Percentiles rank a stretch among this genome's conserved stretches.
Conservation (phyloP, 1,140 invertebrate genomes). For the Heliconius eleuchia region DNA sequence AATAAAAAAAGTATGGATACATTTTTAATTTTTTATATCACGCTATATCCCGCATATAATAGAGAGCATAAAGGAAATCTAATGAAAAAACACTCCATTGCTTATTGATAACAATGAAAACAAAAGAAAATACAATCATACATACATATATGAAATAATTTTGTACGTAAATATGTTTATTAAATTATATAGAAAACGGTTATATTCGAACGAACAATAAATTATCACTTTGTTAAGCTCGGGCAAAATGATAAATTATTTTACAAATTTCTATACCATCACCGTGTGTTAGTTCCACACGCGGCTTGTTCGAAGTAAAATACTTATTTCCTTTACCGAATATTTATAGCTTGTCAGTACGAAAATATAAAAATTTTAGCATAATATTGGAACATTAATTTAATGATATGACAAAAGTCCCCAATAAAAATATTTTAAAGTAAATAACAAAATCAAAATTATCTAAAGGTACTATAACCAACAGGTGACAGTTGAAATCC, state of each 20-base stretch:
- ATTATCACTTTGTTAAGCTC: conserved; percentile 19
- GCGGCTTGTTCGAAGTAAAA: conserved; percentile 43
- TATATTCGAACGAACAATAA: conserved; percentile 10
- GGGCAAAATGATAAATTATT: conserved; percentile 37
- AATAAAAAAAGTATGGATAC: too few relatives aligned
- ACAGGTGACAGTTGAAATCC: not conserved
- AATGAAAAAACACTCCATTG: too few relatives aligned
- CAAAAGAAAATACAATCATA: not conserved
- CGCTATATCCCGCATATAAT: too few relatives aligned
- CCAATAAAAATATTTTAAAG: too few relatives aligned
- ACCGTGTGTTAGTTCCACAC: conserved; percentile 22
- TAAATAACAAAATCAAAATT: not conserved
- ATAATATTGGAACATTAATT: not conserved
- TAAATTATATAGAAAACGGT: not conserved
- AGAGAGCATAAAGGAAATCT: too few relatives aligned
- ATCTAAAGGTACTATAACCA: not conserved
- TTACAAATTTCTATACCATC: conserved; percentile 18
- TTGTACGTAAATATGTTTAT: not conserved
- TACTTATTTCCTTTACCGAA: conserved; percentile 24
- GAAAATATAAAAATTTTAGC: not conserved
- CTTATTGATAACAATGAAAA: too few relatives aligned
- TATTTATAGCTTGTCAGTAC: not conserved
- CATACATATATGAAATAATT: not conserved
- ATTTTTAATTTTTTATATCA: too few relatives aligned
- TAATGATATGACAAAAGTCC: too few relatives aligned